phyloP scores from a whole-genome alignment of 2,797 vertebrate genomes.

The Gymnothorax reevesii region DNA sequence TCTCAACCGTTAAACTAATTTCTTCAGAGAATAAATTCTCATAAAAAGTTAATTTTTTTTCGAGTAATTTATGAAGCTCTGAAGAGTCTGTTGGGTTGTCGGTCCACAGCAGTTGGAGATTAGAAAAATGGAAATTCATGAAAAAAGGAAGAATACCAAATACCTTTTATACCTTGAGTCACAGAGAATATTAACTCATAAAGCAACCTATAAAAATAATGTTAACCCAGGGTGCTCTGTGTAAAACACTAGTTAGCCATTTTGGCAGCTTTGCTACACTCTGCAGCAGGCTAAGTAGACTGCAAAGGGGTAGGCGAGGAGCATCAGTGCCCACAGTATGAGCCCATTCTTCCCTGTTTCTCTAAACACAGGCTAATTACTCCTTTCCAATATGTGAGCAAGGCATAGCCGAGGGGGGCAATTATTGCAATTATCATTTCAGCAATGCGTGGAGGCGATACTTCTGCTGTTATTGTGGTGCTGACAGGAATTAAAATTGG shows the following conservation, averaged over 20 bases:
- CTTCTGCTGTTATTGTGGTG: constrained; percentile 19
- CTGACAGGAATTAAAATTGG: constrained; percentile 18
- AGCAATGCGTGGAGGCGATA: constrained; percentile 16
- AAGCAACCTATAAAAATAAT: neutral
- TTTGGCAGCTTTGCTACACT: neutral
- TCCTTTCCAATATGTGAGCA: constrained; percentile 23
- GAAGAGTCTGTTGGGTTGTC: neutral
- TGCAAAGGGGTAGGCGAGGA: neutral
- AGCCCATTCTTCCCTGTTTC: constrained; percentile 8
- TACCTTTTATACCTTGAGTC: neutral
- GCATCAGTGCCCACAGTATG: neutral
- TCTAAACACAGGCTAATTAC: constrained; percentile 26
- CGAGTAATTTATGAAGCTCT: neutral
- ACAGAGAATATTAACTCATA: neutral
- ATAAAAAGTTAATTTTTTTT: neutral
- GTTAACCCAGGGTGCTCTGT: neutral
- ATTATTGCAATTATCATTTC: constrained; percentile 28
- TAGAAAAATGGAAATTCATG: neutral
- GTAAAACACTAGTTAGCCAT: neutral
- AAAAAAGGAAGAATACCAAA: neutral
- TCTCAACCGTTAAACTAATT: constrained; percentile 28
- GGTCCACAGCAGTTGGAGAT: neutral
- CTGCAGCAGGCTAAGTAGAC: neutral
- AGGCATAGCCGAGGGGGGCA: constrained; percentile 18
- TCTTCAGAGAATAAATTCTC: neutral